Evolutionary conservation across 2,113 vertebrate species (phyloP).

Genomic region (Pluvianellus socialis): DNA sequence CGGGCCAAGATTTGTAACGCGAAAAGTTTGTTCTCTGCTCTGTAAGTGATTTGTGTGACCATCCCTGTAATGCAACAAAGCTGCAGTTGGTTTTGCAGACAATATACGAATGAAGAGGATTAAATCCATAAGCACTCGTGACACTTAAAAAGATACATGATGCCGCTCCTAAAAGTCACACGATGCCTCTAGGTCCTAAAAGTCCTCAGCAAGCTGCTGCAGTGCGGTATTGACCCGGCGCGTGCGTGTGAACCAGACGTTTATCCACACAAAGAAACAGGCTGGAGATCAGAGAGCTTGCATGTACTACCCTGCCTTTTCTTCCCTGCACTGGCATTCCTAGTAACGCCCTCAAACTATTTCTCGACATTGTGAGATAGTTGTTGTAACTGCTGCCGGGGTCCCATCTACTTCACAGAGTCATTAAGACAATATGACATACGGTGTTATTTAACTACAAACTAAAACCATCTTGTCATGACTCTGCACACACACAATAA

Average conservation of each 20-base stretch:
- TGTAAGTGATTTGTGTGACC: neutral
- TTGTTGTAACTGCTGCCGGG: neutral
- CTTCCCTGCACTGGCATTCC: neutral
- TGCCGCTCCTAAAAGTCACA: constrained; percentile 34
- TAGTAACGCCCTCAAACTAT: neutral
- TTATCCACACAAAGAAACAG: constrained; percentile 1
- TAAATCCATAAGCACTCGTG: constrained; percentile 13
- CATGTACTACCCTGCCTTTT: constrained; percentile 20
- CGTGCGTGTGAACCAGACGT: neutral
- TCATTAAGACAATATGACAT: constrained; percentile 54
- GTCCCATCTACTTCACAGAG: constrained; percentile 58
- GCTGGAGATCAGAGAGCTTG: constrained; percentile 32
- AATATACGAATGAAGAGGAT: constrained; percentile 1
- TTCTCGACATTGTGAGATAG: neutral
- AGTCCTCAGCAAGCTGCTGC: constrained; percentile 50
- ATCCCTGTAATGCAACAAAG: constrained; percentile 6
- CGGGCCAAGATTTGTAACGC: neutral
- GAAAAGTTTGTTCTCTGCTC: neutral
- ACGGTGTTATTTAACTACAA: constrained; percentile 58
- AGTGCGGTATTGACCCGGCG: neutral
- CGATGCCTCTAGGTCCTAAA: neutral
- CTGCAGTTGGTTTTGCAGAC: constrained; percentile 3
- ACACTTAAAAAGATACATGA: neutral
- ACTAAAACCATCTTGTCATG: constrained; percentile 66
- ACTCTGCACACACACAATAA: constrained; percentile 62